Base-by-base conservation (phyloP, 2,797 vertebrate species). In the Melanotaenia maccullochi region DNA sequence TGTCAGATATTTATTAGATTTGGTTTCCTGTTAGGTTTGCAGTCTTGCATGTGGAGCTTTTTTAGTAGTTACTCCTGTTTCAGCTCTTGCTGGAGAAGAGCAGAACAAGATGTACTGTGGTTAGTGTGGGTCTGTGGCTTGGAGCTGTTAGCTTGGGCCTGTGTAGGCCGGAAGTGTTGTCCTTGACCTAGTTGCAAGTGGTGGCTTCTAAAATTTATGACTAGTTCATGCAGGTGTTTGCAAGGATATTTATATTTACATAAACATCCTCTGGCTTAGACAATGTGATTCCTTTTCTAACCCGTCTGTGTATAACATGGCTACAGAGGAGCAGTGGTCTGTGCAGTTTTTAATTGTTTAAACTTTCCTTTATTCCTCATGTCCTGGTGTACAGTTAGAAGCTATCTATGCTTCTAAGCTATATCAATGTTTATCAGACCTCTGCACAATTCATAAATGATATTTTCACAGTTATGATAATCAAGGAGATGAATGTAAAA, bases 181-280 rank as follows among this genome's bases (percentile, higher is more conserved):
- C 82, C 82, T 86, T 89, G 86, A 85, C 85, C 85, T 60, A 78
- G 69, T 81, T 84, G 55, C 32, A 65, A 63, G 47, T 54, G 35
- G 22, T 60, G 35, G 64, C 67, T 47, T 47, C 60, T 65, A 42
- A 79, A 73, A 78, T 85, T 18, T 86, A 76, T 68, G 69, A 82
- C 42, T 65, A 62, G 59, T 71, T 76, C 62, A 75, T 64, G 69
- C 40, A 74, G 71, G 59, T 84, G 65, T 68, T 74, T 9, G 20
- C n/a, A 47, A 16, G 24, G 38, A 22, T 69, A 69, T 75, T 71
- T 55, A 61, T 82, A 25, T 63, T 63, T 68, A 51, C 30, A 54
- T 47, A 30, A 69, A 72, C 36, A 30, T 56, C 12, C 22, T 14
- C 44, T 51, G 30, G 44, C n/a, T 51, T n/a, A 2, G 4, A 44